Evolutionary conservation across 2,888 invertebrate genomes (phyloP), one percentile per base, ranked within the genome.

Genomic region (Rhodophaea formosa): DNA sequence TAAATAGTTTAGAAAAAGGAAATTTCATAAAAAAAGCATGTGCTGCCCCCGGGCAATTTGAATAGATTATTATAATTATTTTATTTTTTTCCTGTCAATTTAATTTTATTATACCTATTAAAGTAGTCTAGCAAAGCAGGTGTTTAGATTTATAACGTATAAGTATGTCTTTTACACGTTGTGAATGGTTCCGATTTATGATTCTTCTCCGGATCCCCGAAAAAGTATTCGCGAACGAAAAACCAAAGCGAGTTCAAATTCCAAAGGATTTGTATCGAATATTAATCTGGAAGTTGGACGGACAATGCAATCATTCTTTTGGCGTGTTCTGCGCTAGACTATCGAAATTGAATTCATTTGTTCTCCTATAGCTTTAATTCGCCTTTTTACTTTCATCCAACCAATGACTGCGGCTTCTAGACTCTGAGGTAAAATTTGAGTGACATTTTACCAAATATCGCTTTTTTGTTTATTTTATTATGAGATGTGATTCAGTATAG

Each of bases 261-360:
- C 17, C 23, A 46, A 46, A 17, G 46, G 14, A 23, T 46, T 29
- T 46, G 46, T 46, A 46, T 46, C n/a, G 23, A 46, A 29, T 46
- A 46, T 46, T 46, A 29, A 46, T 46, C 46, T 46, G 46, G 12
- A 29, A 46, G 46, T 46, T 46, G 23, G 29, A 46, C 46, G 46
- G 46, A 46, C 46, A 46, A 12, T n/a, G 17, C 46, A 29, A 46
- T 46, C 46, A 46, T 46, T 46, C 46, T 46, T n/a, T 29, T 29
- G 43, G 53, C 43, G n/a, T 53, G 29, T 43, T 15, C 17, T n/a
- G 43, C 43, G 12, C 12, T 43, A 30, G 42, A 42, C 53, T 29
- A 43, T 53, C 29, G 23, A 29, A 46, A 46, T 46, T 46, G 46
- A 46, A 12, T 46, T 3, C 23, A 46, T 46, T 46, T 29, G 44